phyloP scores from a whole-genome alignment of 2,113 vertebrate species.

The Micronisus gabar region DNA sequence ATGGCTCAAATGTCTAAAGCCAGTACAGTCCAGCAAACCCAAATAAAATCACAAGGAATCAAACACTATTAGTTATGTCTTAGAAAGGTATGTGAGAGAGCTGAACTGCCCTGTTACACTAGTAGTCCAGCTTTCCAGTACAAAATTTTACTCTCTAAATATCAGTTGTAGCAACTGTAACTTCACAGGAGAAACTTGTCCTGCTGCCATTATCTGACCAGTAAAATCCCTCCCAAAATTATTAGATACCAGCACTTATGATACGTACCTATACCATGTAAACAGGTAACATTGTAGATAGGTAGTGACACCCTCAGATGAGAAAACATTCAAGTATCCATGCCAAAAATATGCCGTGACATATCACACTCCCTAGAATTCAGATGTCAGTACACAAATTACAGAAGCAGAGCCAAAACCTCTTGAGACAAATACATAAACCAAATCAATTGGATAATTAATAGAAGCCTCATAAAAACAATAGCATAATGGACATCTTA shows the following conservation, averaged over 20 bases:
- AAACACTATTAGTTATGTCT: not conserved
- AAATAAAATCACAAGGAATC: not conserved
- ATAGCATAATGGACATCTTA: not conserved
- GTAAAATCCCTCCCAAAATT: constrained; percentile 74
- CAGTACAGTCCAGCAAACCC: not conserved
- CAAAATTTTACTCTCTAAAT: not conserved
- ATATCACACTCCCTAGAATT: not conserved
- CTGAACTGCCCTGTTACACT: not conserved
- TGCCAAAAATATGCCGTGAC: not conserved
- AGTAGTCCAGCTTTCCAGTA: not conserved
- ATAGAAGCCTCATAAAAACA: not conserved
- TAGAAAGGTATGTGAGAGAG: not conserved
- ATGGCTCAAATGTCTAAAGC: not conserved
- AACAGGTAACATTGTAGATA: not conserved
- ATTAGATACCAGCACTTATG: constrained; percentile 70
- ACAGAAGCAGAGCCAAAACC: not conserved
- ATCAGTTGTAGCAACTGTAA: not conserved
- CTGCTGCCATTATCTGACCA: constrained; percentile 73
- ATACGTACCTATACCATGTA: constrained; percentile 67
- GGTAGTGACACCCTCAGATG: not conserved
- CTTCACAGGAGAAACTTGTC: constrained; percentile 77
- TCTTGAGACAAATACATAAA: not conserved
- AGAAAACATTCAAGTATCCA: not conserved
- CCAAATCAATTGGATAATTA: not conserved
- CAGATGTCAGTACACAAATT: not conserved